Evolutionary conservation across 64 coral and sea anemone species (phyloP).

Genomic region (Orbicella faveolata): DNA sequence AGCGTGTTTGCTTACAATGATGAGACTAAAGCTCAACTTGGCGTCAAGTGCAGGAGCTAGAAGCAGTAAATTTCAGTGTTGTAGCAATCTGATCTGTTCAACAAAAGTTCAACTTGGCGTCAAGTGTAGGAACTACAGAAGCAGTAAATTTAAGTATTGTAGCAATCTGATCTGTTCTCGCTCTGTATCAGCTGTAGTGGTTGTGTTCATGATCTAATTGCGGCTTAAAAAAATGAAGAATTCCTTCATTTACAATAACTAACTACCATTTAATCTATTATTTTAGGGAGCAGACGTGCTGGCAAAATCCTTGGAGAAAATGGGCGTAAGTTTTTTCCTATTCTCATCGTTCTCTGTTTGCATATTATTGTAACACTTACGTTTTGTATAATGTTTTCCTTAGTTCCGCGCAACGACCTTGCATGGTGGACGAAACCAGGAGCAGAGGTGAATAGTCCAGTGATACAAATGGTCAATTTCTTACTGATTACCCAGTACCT

Average conservation of each 20-base stretch:
- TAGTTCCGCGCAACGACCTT: conserved; percentile 86
- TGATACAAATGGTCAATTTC: background rate
- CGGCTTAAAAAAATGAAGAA: background rate
- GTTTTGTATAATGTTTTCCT: background rate
- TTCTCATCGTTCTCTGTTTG: background rate
- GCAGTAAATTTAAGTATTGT: too few species aligned
- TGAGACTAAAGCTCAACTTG: too few species aligned
- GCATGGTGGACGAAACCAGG: conserved; percentile 95
- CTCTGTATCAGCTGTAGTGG: too few species aligned
- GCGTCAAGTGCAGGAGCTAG: too few species aligned
- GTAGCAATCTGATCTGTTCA: too few species aligned
- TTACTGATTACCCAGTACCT: background rate
- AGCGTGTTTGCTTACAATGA: too few species aligned
- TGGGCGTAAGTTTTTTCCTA: conserved; percentile 78
- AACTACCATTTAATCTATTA: background rate
- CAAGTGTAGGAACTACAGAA: too few species aligned
- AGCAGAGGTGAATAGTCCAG: conserved; percentile 65
- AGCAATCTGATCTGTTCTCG: too few species aligned
- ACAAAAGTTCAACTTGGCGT: too few species aligned
- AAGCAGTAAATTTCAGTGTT: too few species aligned
- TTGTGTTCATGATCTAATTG: too few species aligned
- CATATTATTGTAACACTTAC: background rate
- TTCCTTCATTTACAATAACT: background rate
- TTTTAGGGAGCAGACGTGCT: conserved; percentile 93
- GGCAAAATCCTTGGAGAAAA: conserved; percentile 95